phyloP scores from a whole-genome alignment of 2,797 vertebrate genomes.

The Poeciliopsis gracilis region DNA sequence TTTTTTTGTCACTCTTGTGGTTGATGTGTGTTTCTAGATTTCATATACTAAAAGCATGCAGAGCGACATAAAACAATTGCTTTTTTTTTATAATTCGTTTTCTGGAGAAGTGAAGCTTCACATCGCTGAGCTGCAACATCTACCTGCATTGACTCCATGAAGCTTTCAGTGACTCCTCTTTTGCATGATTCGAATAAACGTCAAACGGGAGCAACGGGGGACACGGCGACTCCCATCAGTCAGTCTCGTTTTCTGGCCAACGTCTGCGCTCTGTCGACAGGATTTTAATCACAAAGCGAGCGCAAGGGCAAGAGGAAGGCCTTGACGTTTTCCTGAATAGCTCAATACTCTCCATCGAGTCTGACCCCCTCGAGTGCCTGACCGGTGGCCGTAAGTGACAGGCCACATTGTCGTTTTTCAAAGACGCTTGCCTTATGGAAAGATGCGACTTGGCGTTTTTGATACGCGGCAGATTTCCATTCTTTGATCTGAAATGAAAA shows the following conservation, averaged over 20 bases:
- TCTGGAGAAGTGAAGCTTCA: neutral
- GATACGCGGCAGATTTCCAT: constrained; percentile 54
- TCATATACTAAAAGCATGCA: neutral
- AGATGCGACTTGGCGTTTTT: constrained; percentile 37
- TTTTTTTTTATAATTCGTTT: neutral
- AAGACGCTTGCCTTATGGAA: constrained; percentile 51
- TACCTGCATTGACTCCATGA: neutral
- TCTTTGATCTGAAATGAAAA: constrained; percentile 37
- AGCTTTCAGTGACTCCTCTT: neutral
- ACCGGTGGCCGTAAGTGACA: constrained; percentile 64
- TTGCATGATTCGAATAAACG: neutral
- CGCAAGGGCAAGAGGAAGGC: constrained; percentile 25
- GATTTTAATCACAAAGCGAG: constrained; percentile 54
- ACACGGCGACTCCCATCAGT: constrained; percentile 7
- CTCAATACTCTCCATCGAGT: constrained; percentile 59
- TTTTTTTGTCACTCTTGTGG: neutral
- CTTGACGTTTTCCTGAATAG: constrained; percentile 60
- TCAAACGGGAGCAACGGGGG: constrained; percentile 6
- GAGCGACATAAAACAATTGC: neutral
- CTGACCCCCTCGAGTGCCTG: constrained; percentile 55
- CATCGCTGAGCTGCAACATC: neutral
- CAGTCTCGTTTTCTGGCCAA: constrained; percentile 37
- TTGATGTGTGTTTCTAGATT: neutral
- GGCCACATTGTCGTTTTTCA: constrained; percentile 71
- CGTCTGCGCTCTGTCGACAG: constrained; percentile 50